Percentiles rank a stretch among this genome's conserved stretches.
phyloP scores from a whole-genome alignment of 1,140 invertebrate species.

The Dendroctonus valens region DNA sequence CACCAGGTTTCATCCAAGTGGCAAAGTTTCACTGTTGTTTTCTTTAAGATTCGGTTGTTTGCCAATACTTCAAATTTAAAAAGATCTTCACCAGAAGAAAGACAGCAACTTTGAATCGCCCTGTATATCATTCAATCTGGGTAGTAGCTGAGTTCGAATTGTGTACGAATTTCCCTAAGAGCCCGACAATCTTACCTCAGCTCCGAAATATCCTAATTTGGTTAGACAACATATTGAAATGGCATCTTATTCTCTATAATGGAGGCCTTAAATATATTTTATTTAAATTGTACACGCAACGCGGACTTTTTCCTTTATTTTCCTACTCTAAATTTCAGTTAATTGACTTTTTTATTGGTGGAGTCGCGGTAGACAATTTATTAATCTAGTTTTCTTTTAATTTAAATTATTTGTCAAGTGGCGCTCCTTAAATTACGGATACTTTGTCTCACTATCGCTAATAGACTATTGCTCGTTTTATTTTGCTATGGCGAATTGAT shows the following conservation, averaged over 20 bases:
- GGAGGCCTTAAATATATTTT: constrained; percentile 36
- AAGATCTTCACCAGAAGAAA: too few species aligned
- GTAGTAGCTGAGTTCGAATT: too few species aligned
- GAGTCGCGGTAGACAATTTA: constrained; percentile 24
- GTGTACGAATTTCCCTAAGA: constrained; percentile 1
- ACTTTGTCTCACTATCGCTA: not conserved
- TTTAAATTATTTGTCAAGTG: constrained; percentile 3
- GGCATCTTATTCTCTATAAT: constrained; percentile 38
- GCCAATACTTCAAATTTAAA: too few species aligned
- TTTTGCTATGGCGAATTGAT: too few species aligned
- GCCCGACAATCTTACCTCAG: constrained; percentile 35
- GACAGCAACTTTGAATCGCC: too few species aligned
- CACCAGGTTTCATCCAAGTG: too few species aligned
- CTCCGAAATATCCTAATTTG: constrained; percentile 45
- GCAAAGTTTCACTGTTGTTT: too few species aligned
- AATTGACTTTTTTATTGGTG: constrained; percentile 31
- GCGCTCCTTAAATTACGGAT: not conserved
- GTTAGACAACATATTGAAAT: constrained; percentile 43
- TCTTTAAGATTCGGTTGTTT: too few species aligned
- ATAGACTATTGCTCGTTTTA: not conserved
- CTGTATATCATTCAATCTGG: too few species aligned
- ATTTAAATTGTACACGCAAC: constrained; percentile 36
- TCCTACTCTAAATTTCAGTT: constrained; percentile 33
- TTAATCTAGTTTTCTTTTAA: constrained; percentile 1
- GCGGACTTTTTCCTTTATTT: constrained; percentile 21